phyloP scores from a whole-genome alignment of 92 coral and sea anemone genomes.

The Pocillopora grandis region DNA sequence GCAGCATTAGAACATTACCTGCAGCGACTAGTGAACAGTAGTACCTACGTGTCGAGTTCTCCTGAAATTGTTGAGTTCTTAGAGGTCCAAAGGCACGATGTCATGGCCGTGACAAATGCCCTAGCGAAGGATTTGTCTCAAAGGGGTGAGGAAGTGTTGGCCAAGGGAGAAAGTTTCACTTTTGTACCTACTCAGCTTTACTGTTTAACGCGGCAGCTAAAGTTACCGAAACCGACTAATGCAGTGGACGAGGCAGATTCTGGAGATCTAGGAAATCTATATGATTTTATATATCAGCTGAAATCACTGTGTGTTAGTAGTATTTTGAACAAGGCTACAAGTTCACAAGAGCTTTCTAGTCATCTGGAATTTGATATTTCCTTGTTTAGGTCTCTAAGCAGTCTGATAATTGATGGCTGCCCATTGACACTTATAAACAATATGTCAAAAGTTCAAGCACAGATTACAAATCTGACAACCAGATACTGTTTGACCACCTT shows the following conservation, averaged over 20 bases:
- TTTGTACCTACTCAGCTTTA: conserved; percentile 90
- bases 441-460: conserved; percentile 73
- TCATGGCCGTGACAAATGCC: conserved; percentile 80
- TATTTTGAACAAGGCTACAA: conserved; percentile 33
- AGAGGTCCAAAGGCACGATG: conserved; percentile 90
- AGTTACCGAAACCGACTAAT: conserved; percentile 78
- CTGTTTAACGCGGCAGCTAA: conserved; percentile 89
- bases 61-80: conserved; percentile 87
- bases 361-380: conserved; percentile 95
- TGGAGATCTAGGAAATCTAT: conserved; percentile 82
- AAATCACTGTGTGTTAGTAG: conserved; percentile 72
- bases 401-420: conserved; percentile 77
- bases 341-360: conserved; percentile 74
- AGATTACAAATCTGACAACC: conserved; percentile 72
- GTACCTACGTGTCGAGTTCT: conserved; percentile 83
- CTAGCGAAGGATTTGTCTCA: conserved; percentile 74
- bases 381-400: conserved; percentile 78
- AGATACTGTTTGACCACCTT: conserved; percentile 77
- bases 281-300: conserved; percentile 83
- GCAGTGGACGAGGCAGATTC: conserved; percentile 61
- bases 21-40: conserved; percentile 94
- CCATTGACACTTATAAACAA: conserved; percentile 77
- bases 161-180: conserved; percentile 68
- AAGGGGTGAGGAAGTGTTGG: conserved; percentile 66
- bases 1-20: conserved; percentile 93